These are phyloP conservation scores for Macropis europaea DNA, from an alignment of 2,888 invertebrate genomes.

Conservation along the genomic window DNA sequence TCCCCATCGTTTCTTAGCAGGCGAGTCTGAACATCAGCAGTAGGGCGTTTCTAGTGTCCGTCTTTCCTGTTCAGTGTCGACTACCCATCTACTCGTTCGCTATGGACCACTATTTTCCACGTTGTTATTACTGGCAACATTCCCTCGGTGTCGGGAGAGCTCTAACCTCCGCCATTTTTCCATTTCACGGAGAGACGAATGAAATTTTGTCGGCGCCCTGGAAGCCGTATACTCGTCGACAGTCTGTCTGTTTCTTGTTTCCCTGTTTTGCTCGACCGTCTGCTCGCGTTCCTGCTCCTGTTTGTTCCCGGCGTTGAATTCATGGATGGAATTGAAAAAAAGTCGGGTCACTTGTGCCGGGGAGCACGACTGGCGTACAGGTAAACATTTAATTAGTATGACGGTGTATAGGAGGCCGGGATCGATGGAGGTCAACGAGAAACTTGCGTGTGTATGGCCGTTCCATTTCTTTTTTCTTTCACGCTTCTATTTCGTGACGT, in stretches of 20 bases:
- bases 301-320: constrained; percentile 3
- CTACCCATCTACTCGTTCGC: background rate
- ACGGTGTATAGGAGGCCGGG: background rate
- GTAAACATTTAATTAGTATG: constrained; percentile 30
- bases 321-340: constrained; percentile 16
- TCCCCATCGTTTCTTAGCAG: too few relatives aligned
- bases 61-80: background rate
- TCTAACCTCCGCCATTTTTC: constrained; percentile 38
- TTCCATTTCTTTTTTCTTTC: background rate
- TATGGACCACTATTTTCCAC: constrained; percentile 38
- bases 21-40: background rate
- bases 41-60: background rate
- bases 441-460: background rate
- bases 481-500: background rate
- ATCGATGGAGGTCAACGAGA: background rate
- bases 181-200: constrained; percentile 27
- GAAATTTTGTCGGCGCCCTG: constrained; percentile 25
- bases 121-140: constrained; percentile 53
- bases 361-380: background rate
- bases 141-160: constrained; percentile 8
- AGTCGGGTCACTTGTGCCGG: background rate
- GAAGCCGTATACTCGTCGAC: background rate
- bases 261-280: background rate
- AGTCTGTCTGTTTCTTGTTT: constrained; percentile 2
- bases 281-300: background rate